Evolutionary conservation across 2,797 vertebrate species (phyloP), one percentile per base, ranked within the genome.

Genomic region (Propithecus deckenii): DNA sequence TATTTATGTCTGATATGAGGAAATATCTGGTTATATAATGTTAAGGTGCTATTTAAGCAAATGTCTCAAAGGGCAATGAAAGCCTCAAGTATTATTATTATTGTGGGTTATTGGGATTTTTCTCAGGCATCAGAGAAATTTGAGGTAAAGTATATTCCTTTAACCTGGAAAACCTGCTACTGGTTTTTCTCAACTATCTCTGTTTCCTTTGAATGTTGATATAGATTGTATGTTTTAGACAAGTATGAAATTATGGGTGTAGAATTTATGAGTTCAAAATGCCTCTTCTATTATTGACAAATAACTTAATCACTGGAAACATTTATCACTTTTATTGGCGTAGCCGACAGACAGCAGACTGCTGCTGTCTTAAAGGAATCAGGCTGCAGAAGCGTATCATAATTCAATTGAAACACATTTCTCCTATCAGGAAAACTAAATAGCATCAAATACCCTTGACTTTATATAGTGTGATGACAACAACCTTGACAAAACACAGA

Each of bases 261-360:
- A 95, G 65, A 93, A 94, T 88, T 96, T 94, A 94, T 90, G 61
- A 96, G 67, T 89, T 96, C 65, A 80, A 92, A 96, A 80, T 91
- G 55, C 59, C 93, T 43, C 94, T 97, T 91, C 75, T 89, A 43
- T 96, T 97, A 97, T 96, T 98, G 95, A 96, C 94, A 96, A 95
- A 93, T 95, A 94, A 55, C 95, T 97, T 97, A 95, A 97, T 98
- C 84, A 92, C 71, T 71, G 55, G 76, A 89, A 96, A 75, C 46
- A 61, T 93, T 95, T 94, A 88, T 95, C 76, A 94, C 35, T 93
- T 97, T 87, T 88, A 96, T 75, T 95, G 96, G 71, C 50, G 0
- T 81, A 84, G 61, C 35, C 94, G 80, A 94, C 72, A 83, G 85
- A 87, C 20, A 96, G 61, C 61, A 90, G 72, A 81, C 32, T 89